A percentile compares a stretch with the other conserved stretches of the same genome.
These are phyloP conservation scores for Phoxinus phoxinus DNA, from an alignment of 2,113 vertebrate species.

Conservation along the genomic window DNA sequence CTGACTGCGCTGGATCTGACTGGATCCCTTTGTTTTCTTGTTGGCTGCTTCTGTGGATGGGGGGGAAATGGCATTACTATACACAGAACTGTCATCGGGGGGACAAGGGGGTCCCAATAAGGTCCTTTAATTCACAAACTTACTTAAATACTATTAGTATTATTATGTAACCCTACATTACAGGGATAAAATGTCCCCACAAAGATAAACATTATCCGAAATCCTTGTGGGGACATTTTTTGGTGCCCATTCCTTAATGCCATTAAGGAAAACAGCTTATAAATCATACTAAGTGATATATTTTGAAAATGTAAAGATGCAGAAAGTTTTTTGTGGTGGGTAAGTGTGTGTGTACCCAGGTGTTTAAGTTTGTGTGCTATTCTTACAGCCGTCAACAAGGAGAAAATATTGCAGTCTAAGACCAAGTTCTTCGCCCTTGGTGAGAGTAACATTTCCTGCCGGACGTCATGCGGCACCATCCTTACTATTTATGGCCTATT, in stretches of 20 bases:
- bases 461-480: conserved; percentile 35
- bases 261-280: no score
- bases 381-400: conserved; percentile 33
- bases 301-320: no score
- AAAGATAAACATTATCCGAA: no score
- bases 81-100: not conserved
- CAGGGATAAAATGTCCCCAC: no score
- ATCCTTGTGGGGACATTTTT: no score
- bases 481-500: conserved; percentile 52
- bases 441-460: conserved; percentile 50
- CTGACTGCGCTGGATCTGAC: conserved; percentile 94
- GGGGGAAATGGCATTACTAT: not conserved
- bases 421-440: conserved; percentile 33
- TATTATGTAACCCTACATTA: no score
- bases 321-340: no score
- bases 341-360: not conserved
- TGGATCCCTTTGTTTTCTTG: conserved; percentile 85
- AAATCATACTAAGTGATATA: no score
- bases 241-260: no score
- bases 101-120: not conserved
- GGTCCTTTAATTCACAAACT: no score
- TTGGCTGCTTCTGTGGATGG: conserved; percentile 78
- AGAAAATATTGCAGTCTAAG: conserved; percentile 47
- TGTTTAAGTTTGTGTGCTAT: conserved; percentile 15
- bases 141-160: no score